Evolutionary conservation across 1,140 invertebrate genomes (phyloP), one percentile per base, ranked within the genome.

Genomic region (Pseudomyrmex gracilis): DNA sequence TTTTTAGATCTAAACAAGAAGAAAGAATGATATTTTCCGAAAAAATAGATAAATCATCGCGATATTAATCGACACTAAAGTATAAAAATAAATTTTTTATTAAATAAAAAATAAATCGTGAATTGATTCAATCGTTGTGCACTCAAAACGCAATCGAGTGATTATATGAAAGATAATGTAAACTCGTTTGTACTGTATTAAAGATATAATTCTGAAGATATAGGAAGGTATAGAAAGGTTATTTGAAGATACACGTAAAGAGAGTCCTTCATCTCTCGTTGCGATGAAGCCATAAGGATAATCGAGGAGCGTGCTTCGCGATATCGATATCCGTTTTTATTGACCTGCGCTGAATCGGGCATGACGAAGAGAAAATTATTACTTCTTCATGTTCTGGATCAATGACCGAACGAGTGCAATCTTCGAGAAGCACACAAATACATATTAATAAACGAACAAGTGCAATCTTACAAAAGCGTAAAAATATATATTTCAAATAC

Each of bases 391-490:
- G 22, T 77, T 78, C 47, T 45, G 73, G 73, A 83, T 83, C 82
- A 83, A 83, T 22, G 82, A 83, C 82, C 82, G 82, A 60, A 51
- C 22, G 60, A 78, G 53, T 60, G 53, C 63, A 64, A 83, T 83
- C 73, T 60, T 61, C 24, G 73, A 74, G 73, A 74, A 49, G 53
- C 73, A 43, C 22, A 45, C 49, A 58, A 24, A 63, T 34, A 24
- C 20, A 43, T 45, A 83, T 83, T 74, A 83, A 83, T 58, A 74
- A 83, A 73, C 82, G 82, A 60, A 51, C 22, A 68, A 78, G 53
- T 60, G 53, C 53, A 64, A 83, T 83, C 73, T 60, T 61, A 34
- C 51, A 74, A 34, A 34, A 49, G 47, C 73, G 49, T 22, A 45
- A 20, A 47, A 24, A 63, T 34, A 24, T 15, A 43, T 45, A 67